Base-by-base conservation (phyloP, 2,113 vertebrate species). In the Otus sunia region DNA sequence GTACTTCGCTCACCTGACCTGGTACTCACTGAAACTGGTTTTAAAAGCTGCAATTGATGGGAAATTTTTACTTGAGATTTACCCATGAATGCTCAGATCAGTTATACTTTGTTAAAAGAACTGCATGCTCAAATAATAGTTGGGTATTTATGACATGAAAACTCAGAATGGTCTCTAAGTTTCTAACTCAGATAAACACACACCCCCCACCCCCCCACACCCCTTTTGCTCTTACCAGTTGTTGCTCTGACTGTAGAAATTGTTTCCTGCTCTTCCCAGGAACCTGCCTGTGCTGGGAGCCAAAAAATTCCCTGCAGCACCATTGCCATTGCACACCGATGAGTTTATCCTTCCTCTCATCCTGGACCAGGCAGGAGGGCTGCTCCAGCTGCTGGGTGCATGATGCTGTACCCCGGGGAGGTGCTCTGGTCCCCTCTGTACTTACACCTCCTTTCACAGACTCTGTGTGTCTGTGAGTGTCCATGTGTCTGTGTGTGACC, bases 371-470 rank as follows among this genome's bases (percentile, higher is more conserved):
- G 27, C 55, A 45, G 50, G 45, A 89, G 25, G 49, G 15, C 23
- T 6, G 5, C 16, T 15, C 34, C 3, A 1, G 27, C 34, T 41
- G 23, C 29, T 2, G 5, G 4, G 8, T 67, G 39, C 13, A 2
- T 1, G 30, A 20, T 36, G 68, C 43, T 39, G 63, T 39, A 81
- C 15, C 55, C 52, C 39, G 8, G n/a, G 30, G 15, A 56, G n/a
- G 10, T 59, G n/a, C 41, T 84, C 37, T 5, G 0, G 3, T 27
- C n/a, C 3, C 3, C 47, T 56, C 19, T 1, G 0, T 20, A 14
- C 17, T 73, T 25, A 23, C 2, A 9, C 1, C 55, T 75, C 34
- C 47, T 78, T 37, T 22, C 74, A 47, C 3, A 4, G 39, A 19
- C 62, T 22, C 14, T 12, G 3, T 36, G 25, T n/a, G 47, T 19